These are phyloP conservation scores for Cyphomyrmex costatus DNA, from an alignment of 1,140 invertebrate species.

Conservation along the genomic window DNA sequence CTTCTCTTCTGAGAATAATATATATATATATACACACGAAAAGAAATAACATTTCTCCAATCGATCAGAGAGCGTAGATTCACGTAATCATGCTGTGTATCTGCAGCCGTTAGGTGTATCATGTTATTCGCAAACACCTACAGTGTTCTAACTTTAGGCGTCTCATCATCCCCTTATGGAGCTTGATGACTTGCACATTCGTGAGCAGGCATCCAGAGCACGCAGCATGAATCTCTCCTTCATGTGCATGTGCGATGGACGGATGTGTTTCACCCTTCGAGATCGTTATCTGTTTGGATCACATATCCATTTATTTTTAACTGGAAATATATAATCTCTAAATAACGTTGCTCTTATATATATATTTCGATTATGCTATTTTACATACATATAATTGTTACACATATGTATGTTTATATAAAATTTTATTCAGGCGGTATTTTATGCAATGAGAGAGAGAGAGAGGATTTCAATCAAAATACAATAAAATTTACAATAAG, in stretches of 20 bases:
- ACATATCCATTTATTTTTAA: slow-evolving; percentile 56
- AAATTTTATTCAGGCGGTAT: background rate
- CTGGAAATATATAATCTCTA: slow-evolving; percentile 40
- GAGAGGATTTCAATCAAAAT: background rate
- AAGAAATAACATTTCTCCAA: slow-evolving; percentile 50
- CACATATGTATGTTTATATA: background rate
- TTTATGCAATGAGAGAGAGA: background rate
- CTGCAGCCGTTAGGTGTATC: slow-evolving; percentile 72
- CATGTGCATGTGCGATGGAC: slow-evolving; percentile 39
- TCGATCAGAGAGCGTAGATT: slow-evolving; percentile 64
- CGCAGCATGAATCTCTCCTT: slow-evolving; percentile 60
- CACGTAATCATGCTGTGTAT: slow-evolving; percentile 61
- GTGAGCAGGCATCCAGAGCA: slow-evolving; percentile 66
- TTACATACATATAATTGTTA: background rate
- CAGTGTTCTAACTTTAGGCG: slow-evolving; percentile 68
- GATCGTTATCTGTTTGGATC: slow-evolving; percentile 45
- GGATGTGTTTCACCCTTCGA: slow-evolving; percentile 40
- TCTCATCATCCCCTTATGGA: slow-evolving; percentile 75
- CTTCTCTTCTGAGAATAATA: slow-evolving; percentile 20
- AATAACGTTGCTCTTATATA: background rate
- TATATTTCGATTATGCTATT: background rate
- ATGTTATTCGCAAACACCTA: slow-evolving; percentile 69
- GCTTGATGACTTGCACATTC: slow-evolving; percentile 73
- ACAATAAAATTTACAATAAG: background rate
- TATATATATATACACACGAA: too few relatives aligned